Conservation (phyloP, 2,888 invertebrate species). For the Patella pellucida region DNA sequence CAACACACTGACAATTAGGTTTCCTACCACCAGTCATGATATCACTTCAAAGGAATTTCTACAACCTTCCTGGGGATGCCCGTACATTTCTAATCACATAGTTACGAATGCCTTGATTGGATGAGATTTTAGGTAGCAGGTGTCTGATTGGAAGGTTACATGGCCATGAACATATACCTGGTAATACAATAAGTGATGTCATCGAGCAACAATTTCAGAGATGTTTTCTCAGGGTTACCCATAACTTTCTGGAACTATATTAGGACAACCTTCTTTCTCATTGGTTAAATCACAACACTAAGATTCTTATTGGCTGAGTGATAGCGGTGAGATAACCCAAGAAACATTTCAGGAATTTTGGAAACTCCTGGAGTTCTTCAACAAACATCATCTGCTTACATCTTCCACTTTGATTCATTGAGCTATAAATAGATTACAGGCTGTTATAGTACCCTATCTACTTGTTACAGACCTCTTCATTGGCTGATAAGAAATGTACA, state of each 20-base stretch:
- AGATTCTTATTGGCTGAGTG: neutral
- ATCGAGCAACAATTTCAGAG: neutral
- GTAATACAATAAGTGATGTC: neutral
- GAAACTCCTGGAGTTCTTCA: neutral
- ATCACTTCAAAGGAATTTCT: no score
- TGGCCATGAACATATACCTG: no score
- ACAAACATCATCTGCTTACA: no score
- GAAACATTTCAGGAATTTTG: neutral
- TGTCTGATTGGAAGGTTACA: no score
- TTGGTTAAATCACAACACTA: neutral
- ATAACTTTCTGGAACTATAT: neutral
- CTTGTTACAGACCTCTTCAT: no score
- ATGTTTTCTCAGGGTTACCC: conserved; percentile 7
- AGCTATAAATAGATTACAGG: no score
- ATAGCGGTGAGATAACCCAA: neutral
- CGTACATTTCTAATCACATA: neutral
- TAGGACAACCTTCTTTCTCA: conserved; percentile 3
- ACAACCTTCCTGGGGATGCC: neutral
- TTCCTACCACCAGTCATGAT: no score
- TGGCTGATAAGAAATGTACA: no score
- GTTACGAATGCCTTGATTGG: neutral
- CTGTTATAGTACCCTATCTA: no score
- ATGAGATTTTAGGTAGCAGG: no score
- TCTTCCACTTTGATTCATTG: no score
- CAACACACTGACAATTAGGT: no score